Evolutionary conservation across 2,888 invertebrate species (phyloP).

Genomic region (Pemphredon lugubris): DNA sequence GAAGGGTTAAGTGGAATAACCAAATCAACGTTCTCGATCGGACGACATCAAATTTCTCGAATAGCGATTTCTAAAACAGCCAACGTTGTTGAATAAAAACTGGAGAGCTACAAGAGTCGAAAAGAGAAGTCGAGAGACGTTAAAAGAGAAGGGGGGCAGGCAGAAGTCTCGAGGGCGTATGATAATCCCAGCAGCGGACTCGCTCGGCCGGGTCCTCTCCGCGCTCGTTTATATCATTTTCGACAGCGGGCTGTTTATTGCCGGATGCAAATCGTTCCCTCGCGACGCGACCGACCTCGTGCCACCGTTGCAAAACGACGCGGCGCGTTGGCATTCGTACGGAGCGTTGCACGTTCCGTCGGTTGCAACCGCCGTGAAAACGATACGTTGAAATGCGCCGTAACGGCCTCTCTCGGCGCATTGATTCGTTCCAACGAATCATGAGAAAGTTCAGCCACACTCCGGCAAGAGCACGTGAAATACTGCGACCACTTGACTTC

Average conservation of each 20-base stretch:
- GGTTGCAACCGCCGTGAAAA: neutral
- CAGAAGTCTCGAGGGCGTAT: constrained; percentile 41
- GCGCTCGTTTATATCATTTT: constrained; percentile 73
- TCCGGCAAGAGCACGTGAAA: constrained; percentile 18
- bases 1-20: too few species aligned
- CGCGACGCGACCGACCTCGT: constrained; percentile 65
- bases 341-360: neutral
- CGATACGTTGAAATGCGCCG: neutral
- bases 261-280: constrained; percentile 70
- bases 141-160: constrained; percentile 14
- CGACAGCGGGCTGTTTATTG: constrained; percentile 72
- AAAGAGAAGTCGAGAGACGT: neutral
- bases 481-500: constrained; percentile 17
- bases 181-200: constrained; percentile 63
- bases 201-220: constrained; percentile 14
- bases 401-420: constrained; percentile 6
- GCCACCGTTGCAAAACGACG: constrained; percentile 49
- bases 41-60: too few species aligned
- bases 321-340: neutral
- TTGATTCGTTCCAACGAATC: constrained; percentile 35
- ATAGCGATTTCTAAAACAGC: too few species aligned
- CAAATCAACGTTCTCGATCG: too few species aligned
- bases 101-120: too few species aligned
- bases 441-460: constrained; percentile 33
- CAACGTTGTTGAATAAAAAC: too few species aligned